A percentile compares a stretch with the other conserved stretches of the same genome.
phyloP scores from a whole-genome alignment of 2,113 vertebrate genomes.

The Cynoglossus semilaevis region DNA sequence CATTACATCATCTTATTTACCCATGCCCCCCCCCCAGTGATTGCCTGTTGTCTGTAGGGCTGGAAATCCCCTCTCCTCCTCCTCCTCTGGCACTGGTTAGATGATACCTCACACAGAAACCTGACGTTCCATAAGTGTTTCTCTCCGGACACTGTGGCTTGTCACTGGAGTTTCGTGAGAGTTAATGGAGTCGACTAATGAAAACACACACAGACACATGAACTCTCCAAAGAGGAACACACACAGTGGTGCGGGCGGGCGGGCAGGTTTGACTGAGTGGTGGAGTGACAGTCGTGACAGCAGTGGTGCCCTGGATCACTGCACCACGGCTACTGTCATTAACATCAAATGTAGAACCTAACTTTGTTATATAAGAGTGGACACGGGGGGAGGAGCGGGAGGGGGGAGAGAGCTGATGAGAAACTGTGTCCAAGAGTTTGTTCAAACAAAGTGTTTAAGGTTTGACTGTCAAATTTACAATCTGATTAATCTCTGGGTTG shows the following conservation, averaged over 20 bases:
- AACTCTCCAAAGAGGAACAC: conserved; percentile 2
- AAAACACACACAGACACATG: conserved; percentile 32
- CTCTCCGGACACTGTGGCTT: conserved; percentile 31
- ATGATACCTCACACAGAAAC: conserved; percentile 59
- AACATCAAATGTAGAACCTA: conserved; percentile 28
- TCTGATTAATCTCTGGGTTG: no score
- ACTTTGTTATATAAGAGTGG: neutral
- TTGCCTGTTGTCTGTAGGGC: conserved; percentile 36
- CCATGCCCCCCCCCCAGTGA: conserved; percentile 24
- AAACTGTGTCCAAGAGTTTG: no score
- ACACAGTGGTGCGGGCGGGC: conserved; percentile 12
- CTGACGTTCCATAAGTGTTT: conserved; percentile 53
- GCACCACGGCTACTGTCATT: conserved; percentile 30
- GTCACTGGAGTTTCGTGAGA: conserved; percentile 49
- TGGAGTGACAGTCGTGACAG: conserved; percentile 52
- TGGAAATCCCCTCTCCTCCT: conserved; percentile 40
- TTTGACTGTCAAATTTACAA: no score
- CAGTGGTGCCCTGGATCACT: conserved; percentile 23
- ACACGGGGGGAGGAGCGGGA: neutral
- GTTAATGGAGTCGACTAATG: conserved; percentile 65
- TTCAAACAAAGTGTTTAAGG: no score
- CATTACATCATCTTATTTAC: conserved; percentile 38
- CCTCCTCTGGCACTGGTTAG: conserved; percentile 53
- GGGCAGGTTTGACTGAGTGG: conserved; percentile 61
- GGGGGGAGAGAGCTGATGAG: neutral